phyloP scores from a whole-genome alignment of 2,888 invertebrate species.

The Keiferia lycopersicella region DNA sequence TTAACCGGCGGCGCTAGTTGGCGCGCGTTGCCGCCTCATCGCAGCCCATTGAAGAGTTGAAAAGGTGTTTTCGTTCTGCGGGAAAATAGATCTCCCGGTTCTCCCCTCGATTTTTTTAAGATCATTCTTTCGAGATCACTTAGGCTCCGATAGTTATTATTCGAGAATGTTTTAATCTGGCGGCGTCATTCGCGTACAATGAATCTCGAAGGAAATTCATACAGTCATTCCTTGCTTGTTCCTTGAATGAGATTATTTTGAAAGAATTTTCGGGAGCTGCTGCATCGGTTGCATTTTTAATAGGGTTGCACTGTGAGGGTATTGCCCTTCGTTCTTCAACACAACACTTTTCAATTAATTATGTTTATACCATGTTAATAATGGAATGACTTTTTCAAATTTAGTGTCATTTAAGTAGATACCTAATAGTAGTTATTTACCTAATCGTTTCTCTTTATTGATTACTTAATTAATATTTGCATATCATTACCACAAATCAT shows the following conservation, averaged over 20 bases:
- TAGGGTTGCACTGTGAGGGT: slow-evolving; percentile 37
- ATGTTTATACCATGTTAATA: no score
- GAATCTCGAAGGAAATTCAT: slow-evolving; percentile 62
- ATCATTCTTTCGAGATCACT: slow-evolving; percentile 72
- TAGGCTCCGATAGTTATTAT: slow-evolving; percentile 80
- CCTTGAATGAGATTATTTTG: slow-evolving; percentile 46
- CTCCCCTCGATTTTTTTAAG: slow-evolving; percentile 74
- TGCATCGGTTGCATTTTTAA: slow-evolving; percentile 46
- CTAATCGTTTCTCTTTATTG: no score
- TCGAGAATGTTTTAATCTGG: slow-evolving; percentile 75
- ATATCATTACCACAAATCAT: no score
- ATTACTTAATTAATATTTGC: no score
- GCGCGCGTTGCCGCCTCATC: slow-evolving; percentile 63
- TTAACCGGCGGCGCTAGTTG: slow-evolving; percentile 79
- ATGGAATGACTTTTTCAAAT: no score
- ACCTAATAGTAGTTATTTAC: no score
- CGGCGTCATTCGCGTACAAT: slow-evolving; percentile 76
- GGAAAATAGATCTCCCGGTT: slow-evolving; percentile 78
- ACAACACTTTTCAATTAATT: neutral
- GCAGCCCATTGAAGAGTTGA: slow-evolving; percentile 76
- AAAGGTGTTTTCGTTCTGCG: slow-evolving; percentile 80
- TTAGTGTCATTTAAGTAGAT: no score
- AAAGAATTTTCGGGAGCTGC: slow-evolving; percentile 38
- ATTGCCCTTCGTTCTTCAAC: neutral
- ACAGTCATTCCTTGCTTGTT: slow-evolving; percentile 71